These are phyloP conservation scores for Tetraodon nigroviridis DNA, from an alignment of 2,113 vertebrate genomes.

Conservation along the genomic window DNA sequence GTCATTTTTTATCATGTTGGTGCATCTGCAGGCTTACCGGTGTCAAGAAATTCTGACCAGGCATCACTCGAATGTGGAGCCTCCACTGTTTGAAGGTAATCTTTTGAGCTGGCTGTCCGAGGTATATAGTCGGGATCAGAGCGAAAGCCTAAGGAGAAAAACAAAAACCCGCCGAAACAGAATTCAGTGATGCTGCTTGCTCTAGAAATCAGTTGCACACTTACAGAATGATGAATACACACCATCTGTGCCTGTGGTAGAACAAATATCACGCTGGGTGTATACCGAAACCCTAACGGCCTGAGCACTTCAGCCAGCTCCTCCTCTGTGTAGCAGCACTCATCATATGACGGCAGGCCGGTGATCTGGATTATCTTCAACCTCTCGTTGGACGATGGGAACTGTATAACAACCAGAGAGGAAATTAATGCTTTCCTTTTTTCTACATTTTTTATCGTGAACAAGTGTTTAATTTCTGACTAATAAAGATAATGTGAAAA, in stretches of 20 bases:
- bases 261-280: not conserved
- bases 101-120: not conserved
- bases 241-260: not conserved
- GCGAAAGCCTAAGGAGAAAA: not conserved
- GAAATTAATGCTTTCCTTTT: not conserved
- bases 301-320: not conserved
- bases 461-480: not conserved
- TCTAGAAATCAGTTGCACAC: not conserved
- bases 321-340: not conserved
- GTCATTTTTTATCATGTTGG: too few species aligned
- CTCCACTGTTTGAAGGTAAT: not conserved
- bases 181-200: not conserved
- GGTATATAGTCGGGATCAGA: not conserved
- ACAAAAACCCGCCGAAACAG: not conserved
- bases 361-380: not conserved
- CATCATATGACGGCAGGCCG: not conserved
- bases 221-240: not conserved
- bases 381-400: not conserved
- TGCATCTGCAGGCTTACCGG: not conserved
- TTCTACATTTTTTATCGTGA: too few species aligned
- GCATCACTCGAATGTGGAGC: not conserved
- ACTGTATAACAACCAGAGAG: not conserved
- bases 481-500: not conserved
- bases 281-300: not conserved
- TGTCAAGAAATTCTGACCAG: not conserved